phyloP scores from a whole-genome alignment of 2,113 vertebrate genomes.

The Eudyptes chrysolophus region DNA sequence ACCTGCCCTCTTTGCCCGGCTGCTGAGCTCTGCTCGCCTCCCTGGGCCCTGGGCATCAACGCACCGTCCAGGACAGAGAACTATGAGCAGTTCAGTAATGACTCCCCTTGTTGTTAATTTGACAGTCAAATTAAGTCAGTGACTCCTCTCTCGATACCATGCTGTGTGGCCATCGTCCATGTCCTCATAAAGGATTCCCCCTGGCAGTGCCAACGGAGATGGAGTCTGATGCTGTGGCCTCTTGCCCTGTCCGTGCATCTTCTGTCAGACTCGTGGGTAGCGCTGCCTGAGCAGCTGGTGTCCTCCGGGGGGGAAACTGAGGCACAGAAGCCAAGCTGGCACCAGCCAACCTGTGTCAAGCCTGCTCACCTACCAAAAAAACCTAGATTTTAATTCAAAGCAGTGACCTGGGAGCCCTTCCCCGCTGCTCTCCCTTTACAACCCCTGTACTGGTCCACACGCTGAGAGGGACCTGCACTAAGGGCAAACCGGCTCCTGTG shows the following conservation, averaged over 20 bases:
- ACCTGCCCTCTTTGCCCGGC: background rate
- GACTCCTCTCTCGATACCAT: fast-evolving
- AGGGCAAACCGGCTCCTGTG: background rate
- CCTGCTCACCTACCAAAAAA: background rate
- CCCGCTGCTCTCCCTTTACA: background rate
- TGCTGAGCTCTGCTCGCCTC: background rate
- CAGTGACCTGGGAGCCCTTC: background rate
- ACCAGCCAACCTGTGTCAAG: background rate
- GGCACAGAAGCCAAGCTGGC: background rate
- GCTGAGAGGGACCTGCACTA: background rate
- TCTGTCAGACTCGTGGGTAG: background rate
- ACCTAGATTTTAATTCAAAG: background rate
- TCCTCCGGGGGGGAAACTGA: background rate
- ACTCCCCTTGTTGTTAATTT: background rate
- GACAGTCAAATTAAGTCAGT: background rate
- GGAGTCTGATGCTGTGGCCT: background rate
- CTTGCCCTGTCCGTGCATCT: background rate
- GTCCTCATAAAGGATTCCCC: background rate
- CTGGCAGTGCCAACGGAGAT: background rate
- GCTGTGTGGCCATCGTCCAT: background rate
- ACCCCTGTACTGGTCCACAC: fast-evolving
- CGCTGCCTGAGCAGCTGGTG: background rate
- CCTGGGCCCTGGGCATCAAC: background rate
- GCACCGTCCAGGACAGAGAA: fast-evolving
- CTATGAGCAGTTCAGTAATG: background rate